Base-by-base conservation (phyloP, 2,797 vertebrate genomes). In the Spinus pinus region DNA sequence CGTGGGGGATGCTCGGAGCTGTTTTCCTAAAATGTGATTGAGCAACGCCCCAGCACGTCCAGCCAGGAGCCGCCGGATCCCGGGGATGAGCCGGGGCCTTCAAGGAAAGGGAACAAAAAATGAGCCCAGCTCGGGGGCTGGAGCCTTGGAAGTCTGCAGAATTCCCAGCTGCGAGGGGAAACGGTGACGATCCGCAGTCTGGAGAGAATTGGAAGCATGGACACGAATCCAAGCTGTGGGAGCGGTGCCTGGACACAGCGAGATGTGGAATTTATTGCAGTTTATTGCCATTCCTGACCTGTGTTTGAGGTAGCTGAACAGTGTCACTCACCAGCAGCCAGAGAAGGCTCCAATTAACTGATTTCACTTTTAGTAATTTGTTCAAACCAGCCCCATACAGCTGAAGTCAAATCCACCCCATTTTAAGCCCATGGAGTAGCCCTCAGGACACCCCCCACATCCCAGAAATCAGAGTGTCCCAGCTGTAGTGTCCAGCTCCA, bases 141-240 rank as follows among this genome's bases (percentile, higher is more conserved):
- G 33, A 49, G 21, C 22, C n/a, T 81, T 12, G 24, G 17, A 10
- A 69, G 33, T 12, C 17, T 47, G 30, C 25, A 31, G 80, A 46
- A 35, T 18, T 5, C 42, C 21, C 66, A 81, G 74, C 81, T 75
- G 54, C 3, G 8, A 56, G 39, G 75, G 84, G 67, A 69, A 79
- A 44, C 0, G 30, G 53, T 13, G 21, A 81, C 0, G 0, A 3
- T 7, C n/a, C 5, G 0, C 30, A 8, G 44, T 20, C 80, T 31
- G 62, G 41, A 66, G 88, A n/a, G 69, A 37, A 61, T 28, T 61
- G 28, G 15, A 65, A 58, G 25, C 79, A 17, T 2, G 74, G 47
- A 23, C 25, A 2, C 2, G 22, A 46, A n/a, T 39, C 54, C 20
- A 12, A 18, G 50, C 60, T 22, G 20, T 6, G 3, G 3, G 28